Percentiles rank a stretch among this genome's conserved stretches.
These are phyloP conservation scores for Unio delphinus DNA, from an alignment of 2,888 invertebrate genomes.

Conservation along the genomic window DNA sequence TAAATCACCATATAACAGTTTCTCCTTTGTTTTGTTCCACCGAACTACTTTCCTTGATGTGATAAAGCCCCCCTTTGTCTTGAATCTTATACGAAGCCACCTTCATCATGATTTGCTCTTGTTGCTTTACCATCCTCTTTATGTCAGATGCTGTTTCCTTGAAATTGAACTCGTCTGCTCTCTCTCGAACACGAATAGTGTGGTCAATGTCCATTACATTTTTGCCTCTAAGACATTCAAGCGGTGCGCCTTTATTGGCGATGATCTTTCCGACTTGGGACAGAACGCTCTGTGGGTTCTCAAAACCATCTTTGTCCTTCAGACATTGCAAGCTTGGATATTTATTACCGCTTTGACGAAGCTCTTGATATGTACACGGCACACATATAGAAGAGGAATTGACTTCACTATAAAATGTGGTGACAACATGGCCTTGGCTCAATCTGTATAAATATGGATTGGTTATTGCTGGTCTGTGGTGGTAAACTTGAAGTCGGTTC, in stretches of 20 bases:
- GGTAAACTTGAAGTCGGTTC: constrained; percentile 52
- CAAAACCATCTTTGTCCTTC: constrained; percentile 41
- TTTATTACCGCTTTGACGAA: constrained; percentile 45
- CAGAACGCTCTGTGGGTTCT: constrained; percentile 40
- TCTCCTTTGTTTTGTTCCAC: constrained; percentile 54
- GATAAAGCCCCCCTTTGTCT: constrained; percentile 59
- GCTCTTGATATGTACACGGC: constrained; percentile 60
- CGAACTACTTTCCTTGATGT: constrained; percentile 56
- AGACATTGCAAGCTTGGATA: constrained; percentile 43
- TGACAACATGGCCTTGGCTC: constrained; percentile 56
- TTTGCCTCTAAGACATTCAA: constrained; percentile 61
- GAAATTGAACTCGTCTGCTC: constrained; percentile 57
- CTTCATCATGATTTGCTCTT: constrained; percentile 56
- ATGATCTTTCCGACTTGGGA: constrained; percentile 62
- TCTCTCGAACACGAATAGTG: constrained; percentile 51
- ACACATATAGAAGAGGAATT: constrained; percentile 64
- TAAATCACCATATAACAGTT: constrained; percentile 44
- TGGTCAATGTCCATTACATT: constrained; percentile 65
- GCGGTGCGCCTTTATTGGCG: constrained; percentile 54
- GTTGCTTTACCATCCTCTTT: constrained; percentile 54
- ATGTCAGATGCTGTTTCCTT: constrained; percentile 47
- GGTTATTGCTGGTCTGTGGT: constrained; percentile 45
- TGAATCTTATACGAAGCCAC: constrained; percentile 55
- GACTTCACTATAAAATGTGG: constrained; percentile 60
- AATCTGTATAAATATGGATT: constrained; percentile 54